Evolutionary conservation across 2,797 vertebrate genomes (phyloP), one percentile per base, ranked within the genome.

Genomic region (Spondyliosoma cantharus): DNA sequence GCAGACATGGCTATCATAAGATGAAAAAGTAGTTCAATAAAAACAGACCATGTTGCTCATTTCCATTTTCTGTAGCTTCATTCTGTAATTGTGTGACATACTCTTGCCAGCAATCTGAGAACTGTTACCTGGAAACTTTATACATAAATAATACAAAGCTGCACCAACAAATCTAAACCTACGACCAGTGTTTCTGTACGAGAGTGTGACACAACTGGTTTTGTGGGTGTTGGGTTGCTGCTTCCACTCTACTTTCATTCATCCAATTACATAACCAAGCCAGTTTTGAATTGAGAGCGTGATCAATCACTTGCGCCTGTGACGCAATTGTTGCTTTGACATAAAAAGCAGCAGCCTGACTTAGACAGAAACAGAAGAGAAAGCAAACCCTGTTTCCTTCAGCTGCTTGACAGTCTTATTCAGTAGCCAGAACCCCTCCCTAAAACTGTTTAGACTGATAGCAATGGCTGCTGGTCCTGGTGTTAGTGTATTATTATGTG

Each of bases 191-290:
- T 68, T 72, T 68, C 22, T 64, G 42, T 52, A 24, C 19, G 20
- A 45, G 73, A 50, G 50, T 43, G 46, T 81, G 67, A 59, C 74
- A 75, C 77, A 74, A 68, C 80, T 53, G 24, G 53, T 88, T 81
- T 74, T 79, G 76, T 89, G 77, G 83, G 77, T 71, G 70, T 86
- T 78, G 50, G 77, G 58, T 78, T 87, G 59, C 65, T 84, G 63
- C 71, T 77, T 81, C 56, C 43, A 46, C 19, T 82, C 61, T 65
- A 53, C 59, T 77, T 78, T 82, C 71, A 81, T 80, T 87, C 80
- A 84, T 83, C 60, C 57, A 80, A 73, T 92, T 92, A 84, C 43
- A 78, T 89, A 89, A 91, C 52, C 9, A 46, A 43, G 59, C 71
- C 76, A 57, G 73, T 78, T 86, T 82, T 59, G 29, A 82, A 74